Percentiles rank a stretch among this genome's conserved stretches.
These are phyloP conservation scores for Phaenicophaeus curvirostris DNA, from an alignment of 2,797 vertebrate species.

Conservation along the genomic window DNA sequence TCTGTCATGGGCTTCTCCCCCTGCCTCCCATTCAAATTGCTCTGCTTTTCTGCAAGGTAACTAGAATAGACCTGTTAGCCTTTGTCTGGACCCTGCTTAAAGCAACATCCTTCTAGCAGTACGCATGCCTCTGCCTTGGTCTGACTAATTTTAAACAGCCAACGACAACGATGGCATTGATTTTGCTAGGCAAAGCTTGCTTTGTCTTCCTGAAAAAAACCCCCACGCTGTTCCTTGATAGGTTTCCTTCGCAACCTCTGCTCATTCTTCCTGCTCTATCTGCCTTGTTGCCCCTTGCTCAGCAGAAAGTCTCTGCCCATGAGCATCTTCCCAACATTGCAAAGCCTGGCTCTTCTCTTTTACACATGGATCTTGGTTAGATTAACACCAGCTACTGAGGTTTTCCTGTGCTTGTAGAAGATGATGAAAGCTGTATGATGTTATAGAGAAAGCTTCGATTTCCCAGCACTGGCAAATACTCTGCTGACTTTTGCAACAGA, in stretches of 20 bases:
- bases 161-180: not conserved
- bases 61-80: not conserved
- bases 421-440: not conserved
- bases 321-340: not conserved
- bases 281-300: not conserved
- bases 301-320: not conserved
- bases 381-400: not conserved
- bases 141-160: not conserved
- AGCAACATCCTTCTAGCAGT: not conserved
- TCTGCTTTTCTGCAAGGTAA: not conserved
- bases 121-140: not conserved
- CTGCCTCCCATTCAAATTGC: not conserved
- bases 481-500: not conserved
- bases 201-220: rapidly evolving
- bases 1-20: not conserved
- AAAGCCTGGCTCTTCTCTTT: not conserved
- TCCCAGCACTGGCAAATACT: not conserved
- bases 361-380: rapidly evolving
- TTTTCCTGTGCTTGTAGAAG: not conserved
- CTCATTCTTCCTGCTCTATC: not conserved
- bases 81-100: not conserved
- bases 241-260: not conserved
- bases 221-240: not conserved
- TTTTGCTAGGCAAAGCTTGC: not conserved
- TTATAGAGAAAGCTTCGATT: not conserved